Conservation (phyloP, 2,888 invertebrate genomes). For the Diarsia rubi region DNA sequence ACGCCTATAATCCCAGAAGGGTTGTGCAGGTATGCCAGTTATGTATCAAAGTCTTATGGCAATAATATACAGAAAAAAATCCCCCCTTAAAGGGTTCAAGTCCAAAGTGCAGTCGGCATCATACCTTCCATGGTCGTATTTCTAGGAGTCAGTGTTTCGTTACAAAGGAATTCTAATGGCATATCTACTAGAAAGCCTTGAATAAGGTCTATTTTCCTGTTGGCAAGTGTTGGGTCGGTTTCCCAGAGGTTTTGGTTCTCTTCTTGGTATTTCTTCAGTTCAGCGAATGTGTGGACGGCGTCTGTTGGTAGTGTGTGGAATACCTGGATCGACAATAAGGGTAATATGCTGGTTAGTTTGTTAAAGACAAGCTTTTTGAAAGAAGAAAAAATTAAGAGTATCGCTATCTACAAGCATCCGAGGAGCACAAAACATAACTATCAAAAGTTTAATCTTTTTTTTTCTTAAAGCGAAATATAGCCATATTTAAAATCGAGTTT, state of each 20-base stretch:
- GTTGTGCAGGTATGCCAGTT: too few species aligned
- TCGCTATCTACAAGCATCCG: not conserved
- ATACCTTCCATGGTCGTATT: slow-evolving; percentile 97
- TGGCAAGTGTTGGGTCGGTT: slow-evolving; percentile 93
- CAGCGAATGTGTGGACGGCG: slow-evolving; percentile 93
- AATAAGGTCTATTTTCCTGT: slow-evolving; percentile 93
- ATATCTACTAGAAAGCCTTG: slow-evolving; percentile 97
- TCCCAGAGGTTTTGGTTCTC: slow-evolving; percentile 93
- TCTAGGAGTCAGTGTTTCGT: slow-evolving; percentile 96
- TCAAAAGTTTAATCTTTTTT: too few species aligned
- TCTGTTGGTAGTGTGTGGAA: slow-evolving; percentile 98
- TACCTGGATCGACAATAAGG: slow-evolving; percentile 87
- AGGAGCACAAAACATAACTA: too few species aligned
- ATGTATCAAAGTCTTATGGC: too few species aligned
- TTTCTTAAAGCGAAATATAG: too few species aligned
- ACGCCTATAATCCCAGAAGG: too few species aligned
- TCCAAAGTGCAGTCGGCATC: slow-evolving; percentile 98
- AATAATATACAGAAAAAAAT: slow-evolving; percentile 9
- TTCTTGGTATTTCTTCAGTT: slow-evolving; percentile 94
- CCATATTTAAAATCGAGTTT: too few species aligned
- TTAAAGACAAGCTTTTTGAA: not conserved
- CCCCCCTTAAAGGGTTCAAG: slow-evolving; percentile 82
- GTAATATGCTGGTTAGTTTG: not conserved
- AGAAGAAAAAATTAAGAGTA: not conserved
- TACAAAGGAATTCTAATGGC: slow-evolving; percentile 96